These are phyloP conservation scores for Phalacrocorax carbo DNA, from an alignment of 2,113 vertebrate species.

Conservation along the genomic window DNA sequence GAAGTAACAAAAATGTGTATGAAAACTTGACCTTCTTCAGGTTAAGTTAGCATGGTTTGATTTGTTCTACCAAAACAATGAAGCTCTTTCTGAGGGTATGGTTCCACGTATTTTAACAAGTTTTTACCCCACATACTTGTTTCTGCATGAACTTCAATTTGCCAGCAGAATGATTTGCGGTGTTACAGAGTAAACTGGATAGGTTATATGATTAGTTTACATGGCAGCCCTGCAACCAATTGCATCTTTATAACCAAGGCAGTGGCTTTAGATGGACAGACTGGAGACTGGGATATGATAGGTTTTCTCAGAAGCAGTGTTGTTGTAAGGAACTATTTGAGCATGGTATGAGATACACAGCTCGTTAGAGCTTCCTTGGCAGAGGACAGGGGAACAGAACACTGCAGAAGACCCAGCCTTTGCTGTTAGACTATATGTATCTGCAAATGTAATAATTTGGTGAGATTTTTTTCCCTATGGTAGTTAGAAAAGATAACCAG, in stretches of 20 bases:
- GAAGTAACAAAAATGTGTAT: not conserved
- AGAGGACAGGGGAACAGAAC: not conserved
- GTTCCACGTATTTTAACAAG: not conserved
- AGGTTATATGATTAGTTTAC: not conserved
- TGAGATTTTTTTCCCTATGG: not conserved
- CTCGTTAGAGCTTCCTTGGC: not conserved
- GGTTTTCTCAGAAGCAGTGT: not conserved
- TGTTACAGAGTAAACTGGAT: not conserved
- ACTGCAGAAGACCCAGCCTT: not conserved
- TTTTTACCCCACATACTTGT: not conserved
- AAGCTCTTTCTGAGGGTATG: not conserved
- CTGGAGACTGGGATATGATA: not conserved
- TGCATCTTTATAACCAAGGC: not conserved
- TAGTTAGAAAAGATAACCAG: not conserved
- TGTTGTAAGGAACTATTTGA: not conserved
- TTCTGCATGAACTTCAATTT: not conserved
- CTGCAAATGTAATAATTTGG: not conserved
- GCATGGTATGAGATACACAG: not conserved
- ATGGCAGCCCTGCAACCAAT: accelerated
- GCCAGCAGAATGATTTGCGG: no score
- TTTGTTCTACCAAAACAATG: not conserved
- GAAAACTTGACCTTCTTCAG: not conserved
- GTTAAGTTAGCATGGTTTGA: not conserved
- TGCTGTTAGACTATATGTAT: not conserved
- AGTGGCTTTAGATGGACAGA: not conserved